Conservation (phyloP, 1,140 invertebrate genomes). For the Drosophila sp. region DNA sequence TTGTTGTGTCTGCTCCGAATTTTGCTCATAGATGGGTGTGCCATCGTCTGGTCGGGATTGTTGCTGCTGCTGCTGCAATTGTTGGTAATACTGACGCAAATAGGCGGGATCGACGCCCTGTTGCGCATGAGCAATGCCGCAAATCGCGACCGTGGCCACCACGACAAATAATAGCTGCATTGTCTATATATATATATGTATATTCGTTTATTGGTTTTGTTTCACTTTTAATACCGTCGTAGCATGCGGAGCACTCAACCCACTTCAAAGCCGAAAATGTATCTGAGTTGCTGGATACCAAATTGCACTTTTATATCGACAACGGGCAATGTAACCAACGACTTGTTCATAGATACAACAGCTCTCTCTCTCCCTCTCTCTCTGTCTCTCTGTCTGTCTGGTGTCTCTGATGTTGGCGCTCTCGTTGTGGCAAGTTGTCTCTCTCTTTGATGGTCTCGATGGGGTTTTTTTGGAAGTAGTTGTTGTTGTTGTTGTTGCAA, state of each 20-base stretch:
- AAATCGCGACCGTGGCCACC: conserved; percentile 68
- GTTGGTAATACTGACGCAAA: conserved; percentile 79
- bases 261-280: conserved; percentile 65
- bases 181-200: conserved; percentile 10
- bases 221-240: conserved; percentile 28
- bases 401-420: not conserved
- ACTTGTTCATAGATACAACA: conserved; percentile 18
- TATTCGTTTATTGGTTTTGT: conserved; percentile 27
- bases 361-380: conserved; percentile 26
- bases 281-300: conserved; percentile 68
- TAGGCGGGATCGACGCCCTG: conserved; percentile 81
- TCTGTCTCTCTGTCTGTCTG: conserved; percentile 11
- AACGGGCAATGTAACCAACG: conserved; percentile 17
- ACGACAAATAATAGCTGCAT: conserved; percentile 65
- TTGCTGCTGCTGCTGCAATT: conserved; percentile 69
- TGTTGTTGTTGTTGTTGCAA: no score
- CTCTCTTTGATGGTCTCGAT: conserved; percentile 3
- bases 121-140: conserved; percentile 55
- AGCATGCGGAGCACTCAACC: conserved; percentile 47
- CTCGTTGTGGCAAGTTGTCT: conserved; percentile 21
- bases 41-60: conserved; percentile 59
- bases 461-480: not conserved
- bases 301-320: conserved; percentile 80
- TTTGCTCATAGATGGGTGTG: conserved; percentile 81
- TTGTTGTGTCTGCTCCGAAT: conserved; percentile 79